Evolutionary conservation across 2,113 vertebrate genomes (phyloP).

Genomic region (Fukomys damarensis): DNA sequence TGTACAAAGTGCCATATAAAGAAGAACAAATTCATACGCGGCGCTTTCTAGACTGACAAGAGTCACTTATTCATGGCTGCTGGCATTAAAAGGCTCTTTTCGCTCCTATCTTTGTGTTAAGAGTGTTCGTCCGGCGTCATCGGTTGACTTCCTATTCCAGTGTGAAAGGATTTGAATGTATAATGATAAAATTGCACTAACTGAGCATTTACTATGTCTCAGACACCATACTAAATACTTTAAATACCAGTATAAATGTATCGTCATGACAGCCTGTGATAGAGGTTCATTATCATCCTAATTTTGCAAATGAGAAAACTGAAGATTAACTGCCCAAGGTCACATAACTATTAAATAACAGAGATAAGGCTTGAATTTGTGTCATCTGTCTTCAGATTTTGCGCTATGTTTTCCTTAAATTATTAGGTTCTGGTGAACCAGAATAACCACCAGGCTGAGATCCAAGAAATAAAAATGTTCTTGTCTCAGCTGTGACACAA

Average conservation of each 20-base stretch:
- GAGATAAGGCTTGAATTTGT: conserved; percentile 4
- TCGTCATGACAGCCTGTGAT: neutral
- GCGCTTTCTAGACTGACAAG: too few species aligned
- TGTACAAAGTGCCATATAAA: too few species aligned
- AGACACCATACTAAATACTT: neutral
- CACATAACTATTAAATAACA: conserved; percentile 20
- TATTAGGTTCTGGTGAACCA: neutral
- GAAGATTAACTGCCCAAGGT: conserved; percentile 20
- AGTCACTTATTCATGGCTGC: too few species aligned
- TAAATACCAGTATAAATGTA: conserved; percentile 8
- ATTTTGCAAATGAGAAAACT: conserved; percentile 42
- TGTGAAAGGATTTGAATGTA: neutral
- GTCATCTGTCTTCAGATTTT: neutral
- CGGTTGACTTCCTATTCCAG: neutral
- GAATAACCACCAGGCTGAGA: conserved; percentile 7
- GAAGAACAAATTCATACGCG: too few species aligned
- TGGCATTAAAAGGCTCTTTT: too few species aligned
- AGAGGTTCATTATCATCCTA: neutral
- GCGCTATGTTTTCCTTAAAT: neutral
- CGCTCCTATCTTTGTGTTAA: too few species aligned
- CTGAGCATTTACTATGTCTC: conserved; percentile 3
- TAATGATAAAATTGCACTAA: conserved; percentile 20
- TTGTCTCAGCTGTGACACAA: conserved; percentile 55
- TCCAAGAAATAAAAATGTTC: conserved; percentile 46
- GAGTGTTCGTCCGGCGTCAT: too few species aligned